phyloP scores from a whole-genome alignment of 2,113 vertebrate genomes.

The Morone saxatilis region DNA sequence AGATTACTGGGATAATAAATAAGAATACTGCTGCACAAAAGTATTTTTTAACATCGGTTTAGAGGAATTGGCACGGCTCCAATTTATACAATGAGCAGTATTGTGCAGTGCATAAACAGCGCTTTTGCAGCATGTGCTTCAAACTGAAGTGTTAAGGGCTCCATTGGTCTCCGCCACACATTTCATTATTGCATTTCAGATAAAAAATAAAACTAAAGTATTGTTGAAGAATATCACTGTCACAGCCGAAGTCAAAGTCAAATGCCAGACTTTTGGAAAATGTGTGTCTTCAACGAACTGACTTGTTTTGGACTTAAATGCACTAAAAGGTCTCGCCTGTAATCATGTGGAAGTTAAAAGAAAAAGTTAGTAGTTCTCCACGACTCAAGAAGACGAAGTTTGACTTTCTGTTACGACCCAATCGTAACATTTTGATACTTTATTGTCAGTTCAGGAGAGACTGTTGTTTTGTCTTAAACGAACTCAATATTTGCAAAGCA shows the following conservation, averaged over 20 bases:
- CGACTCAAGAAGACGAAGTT: constrained; percentile 88
- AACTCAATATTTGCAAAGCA: constrained; percentile 96
- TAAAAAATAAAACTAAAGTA: constrained; percentile 80
- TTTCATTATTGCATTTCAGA: constrained; percentile 90
- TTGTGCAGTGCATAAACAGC: constrained; percentile 88
- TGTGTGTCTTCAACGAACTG: constrained; percentile 84
- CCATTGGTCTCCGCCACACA: constrained; percentile 86
- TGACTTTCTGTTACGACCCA: constrained; percentile 88
- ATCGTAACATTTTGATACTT: constrained; percentile 92
- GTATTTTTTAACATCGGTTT: constrained; percentile 89
- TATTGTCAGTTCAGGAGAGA: constrained; percentile 88
- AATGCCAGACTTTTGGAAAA: constrained; percentile 89
- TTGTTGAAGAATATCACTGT: constrained; percentile 87
- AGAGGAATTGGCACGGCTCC: constrained; percentile 88
- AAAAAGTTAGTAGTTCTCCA: constrained; percentile 80
- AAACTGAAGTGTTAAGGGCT: constrained; percentile 91
- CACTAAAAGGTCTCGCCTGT: constrained; percentile 92
- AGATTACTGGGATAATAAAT: constrained; percentile 86
- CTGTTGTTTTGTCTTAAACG: constrained; percentile 89
- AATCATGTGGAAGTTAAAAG: constrained; percentile 88
- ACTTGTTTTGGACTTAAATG: constrained; percentile 94
- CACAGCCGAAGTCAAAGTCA: constrained; percentile 81
- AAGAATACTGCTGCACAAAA: constrained; percentile 89
- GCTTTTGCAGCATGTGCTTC: constrained; percentile 95
- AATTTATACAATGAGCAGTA: constrained; percentile 87